These are phyloP conservation scores for Contarinia nasturtii DNA, from an alignment of 1,140 invertebrate genomes.

Conservation along the genomic window DNA sequence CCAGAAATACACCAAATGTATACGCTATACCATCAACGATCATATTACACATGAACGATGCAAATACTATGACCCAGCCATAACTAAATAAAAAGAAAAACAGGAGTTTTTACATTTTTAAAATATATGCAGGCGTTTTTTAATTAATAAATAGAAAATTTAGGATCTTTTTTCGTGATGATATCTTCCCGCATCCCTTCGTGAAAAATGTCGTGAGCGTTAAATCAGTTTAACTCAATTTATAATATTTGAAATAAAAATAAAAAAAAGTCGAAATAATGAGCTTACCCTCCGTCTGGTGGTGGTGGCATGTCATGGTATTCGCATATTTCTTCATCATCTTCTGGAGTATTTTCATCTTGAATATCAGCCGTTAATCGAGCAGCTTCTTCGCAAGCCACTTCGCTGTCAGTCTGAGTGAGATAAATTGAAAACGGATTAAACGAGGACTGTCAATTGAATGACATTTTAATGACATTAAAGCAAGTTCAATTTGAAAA, in stretches of 20 bases:
- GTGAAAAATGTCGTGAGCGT: no score
- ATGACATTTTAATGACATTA: no score
- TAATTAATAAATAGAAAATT: no score
- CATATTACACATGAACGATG: constrained; percentile 94
- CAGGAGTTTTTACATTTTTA: neutral
- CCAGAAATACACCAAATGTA: constrained; percentile 78
- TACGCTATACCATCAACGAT: constrained; percentile 95
- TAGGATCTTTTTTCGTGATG: no score
- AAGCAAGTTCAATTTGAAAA: no score
- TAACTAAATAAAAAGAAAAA: constrained; percentile 16
- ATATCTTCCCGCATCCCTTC: no score
- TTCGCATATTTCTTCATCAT: constrained; percentile 52
- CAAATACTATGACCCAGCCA: constrained; percentile 79
- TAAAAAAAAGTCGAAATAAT: neutral
- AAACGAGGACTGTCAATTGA: no score
- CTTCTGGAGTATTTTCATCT: constrained; percentile 33
- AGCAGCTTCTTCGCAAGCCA: constrained; percentile 57
- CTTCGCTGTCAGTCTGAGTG: constrained; percentile 59
- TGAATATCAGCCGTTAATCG: constrained; percentile 40
- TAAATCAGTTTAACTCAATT: no score
- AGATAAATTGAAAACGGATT: no score
- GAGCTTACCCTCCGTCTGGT: constrained; percentile 68
- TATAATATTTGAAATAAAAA: neutral
- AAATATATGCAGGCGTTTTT: neutral
- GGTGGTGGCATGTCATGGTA: constrained; percentile 62